Percentiles rank a stretch among this genome's conserved stretches.
phyloP scores from a whole-genome alignment of 1,140 invertebrate species.

The Leptinotarsa defecta region DNA sequence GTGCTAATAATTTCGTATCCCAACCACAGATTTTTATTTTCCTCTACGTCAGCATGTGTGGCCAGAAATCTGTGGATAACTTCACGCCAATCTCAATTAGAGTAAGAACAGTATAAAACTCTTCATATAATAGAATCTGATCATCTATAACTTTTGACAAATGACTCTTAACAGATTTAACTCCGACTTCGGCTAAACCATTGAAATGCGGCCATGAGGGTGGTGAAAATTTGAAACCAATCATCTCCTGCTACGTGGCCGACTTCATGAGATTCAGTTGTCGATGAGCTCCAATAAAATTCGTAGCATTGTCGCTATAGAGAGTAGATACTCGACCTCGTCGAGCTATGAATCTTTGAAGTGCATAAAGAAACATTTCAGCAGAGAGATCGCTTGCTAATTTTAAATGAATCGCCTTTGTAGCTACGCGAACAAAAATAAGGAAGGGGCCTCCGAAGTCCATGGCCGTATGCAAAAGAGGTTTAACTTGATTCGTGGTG shows the following conservation, averaged over 20 bases:
- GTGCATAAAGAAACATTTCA: not conserved
- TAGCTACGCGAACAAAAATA: not conserved
- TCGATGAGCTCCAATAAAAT: slow-evolving; percentile 49
- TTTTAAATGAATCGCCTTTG: not conserved
- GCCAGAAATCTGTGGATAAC: no score
- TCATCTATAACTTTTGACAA: slow-evolving; percentile 8
- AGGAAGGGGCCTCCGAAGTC: no score
- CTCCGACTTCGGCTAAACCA: not conserved
- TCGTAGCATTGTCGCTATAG: slow-evolving; percentile 53
- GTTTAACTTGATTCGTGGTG: slow-evolving; percentile 4
- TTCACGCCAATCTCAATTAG: no score
- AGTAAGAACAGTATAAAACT: slow-evolving; percentile 12
- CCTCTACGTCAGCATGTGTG: no score
- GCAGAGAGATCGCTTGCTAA: not conserved
- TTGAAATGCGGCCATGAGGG: slow-evolving; percentile 13
- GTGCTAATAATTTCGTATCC: no score
- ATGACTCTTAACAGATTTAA: slow-evolving; percentile 8
- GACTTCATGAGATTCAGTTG: slow-evolving; percentile 3
- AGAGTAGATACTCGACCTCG: slow-evolving; percentile 35
- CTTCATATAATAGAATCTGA: not conserved
- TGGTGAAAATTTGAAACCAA: not conserved
- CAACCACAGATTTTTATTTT: no score
- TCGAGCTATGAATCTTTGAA: not conserved
- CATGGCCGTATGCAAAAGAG: not conserved
- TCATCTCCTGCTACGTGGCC: not conserved